Base-by-base conservation (phyloP, 2,888 invertebrate genomes). In the Phasia obesa region DNA sequence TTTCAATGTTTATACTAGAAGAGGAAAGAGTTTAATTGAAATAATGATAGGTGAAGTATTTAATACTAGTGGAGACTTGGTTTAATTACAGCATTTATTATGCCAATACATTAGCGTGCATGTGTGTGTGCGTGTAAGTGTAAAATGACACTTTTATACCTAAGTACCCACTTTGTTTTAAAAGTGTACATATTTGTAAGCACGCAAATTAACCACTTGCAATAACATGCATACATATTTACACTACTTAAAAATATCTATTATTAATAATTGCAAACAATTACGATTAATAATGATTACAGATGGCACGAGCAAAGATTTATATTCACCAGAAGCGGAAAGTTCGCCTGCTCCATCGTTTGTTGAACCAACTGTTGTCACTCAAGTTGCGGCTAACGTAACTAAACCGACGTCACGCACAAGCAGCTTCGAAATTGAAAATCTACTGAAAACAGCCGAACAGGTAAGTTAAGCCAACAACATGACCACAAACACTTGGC, bases 351-450 rank as follows among this genome's bases (percentile, higher is more conserved):
- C 93, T 81, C 92, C 93, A 76, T 92, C 93, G 88, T 92, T 91
- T 83, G 88, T 90, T 84, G 91, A 91, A 84, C 91, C 91, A 77
- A 87, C 88, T 73, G 38, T 47, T 77, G 79, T 64, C 21, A 74
- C 71, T 71, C 85, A 86, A 78, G 23, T 79, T 55, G 49, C 49
- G 51, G 75, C 38, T 23, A 44, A 38, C 44, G 88, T 87, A 82
- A 86, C 88, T 69, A 95, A 95, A 92, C 94, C 94, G 88, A 94
- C 95, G 87, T 96, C 96, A 69, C 93, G 97, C 87, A 96, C 97
- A 84, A 97, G 97, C 92, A 97, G 97, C 77, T 97, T 97, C 91
- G 98, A 98, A 93, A 98, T 98, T 88, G 98, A 98, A 92, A 97
- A 97, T 92, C 94, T 98, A 88, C 93, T 98, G 86, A 98, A 98